These are phyloP conservation scores for Osmoderma eremita DNA, from an alignment of 2,888 invertebrate species.

Conservation along the genomic window DNA sequence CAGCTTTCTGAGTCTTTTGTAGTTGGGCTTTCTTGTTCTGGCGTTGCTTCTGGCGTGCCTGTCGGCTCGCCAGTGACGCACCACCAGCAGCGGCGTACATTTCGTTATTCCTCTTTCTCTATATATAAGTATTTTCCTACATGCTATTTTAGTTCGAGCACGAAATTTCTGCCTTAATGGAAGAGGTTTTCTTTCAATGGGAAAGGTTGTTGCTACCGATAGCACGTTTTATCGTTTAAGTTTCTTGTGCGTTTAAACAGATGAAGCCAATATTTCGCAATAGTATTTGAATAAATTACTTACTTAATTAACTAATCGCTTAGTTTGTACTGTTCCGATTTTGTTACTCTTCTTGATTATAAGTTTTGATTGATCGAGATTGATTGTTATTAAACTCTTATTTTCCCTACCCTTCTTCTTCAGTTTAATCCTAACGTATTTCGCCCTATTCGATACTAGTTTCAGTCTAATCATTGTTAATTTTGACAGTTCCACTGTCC, in stretches of 20 bases:
- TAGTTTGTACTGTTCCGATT: slow-evolving; percentile 30
- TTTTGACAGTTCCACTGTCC: slow-evolving; percentile 26
- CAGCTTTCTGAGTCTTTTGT: slow-evolving; percentile 66
- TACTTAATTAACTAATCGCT: slow-evolving; percentile 19
- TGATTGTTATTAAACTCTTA: slow-evolving; percentile 5
- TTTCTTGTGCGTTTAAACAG: slow-evolving; percentile 39
- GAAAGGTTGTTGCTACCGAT: slow-evolving; percentile 1
- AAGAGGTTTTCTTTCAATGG: slow-evolving; percentile 12
- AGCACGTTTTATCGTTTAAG: slow-evolving; percentile 34
- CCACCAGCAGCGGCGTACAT: slow-evolving; percentile 94
- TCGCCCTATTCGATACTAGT: slow-evolving; percentile 45
- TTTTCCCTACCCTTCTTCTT: slow-evolving; percentile 29
- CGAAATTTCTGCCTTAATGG: slow-evolving; percentile 36
- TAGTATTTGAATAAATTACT: neutral
- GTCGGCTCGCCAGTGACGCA: slow-evolving; percentile 85
- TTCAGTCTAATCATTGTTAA: slow-evolving; percentile 42
- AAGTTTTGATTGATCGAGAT: slow-evolving; percentile 16
- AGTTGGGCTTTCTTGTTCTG: slow-evolving; percentile 62
- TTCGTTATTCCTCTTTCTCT: slow-evolving; percentile 18
- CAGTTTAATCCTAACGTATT: slow-evolving; percentile 49
- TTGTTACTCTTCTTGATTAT: slow-evolving; percentile 30
- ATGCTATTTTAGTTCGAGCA: neutral
- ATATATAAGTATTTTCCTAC: neutral
- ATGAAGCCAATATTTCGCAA: slow-evolving; percentile 27
- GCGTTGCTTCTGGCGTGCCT: slow-evolving; percentile 72